phyloP scores from a whole-genome alignment of 2,113 vertebrate genomes.

The Channa argus region DNA sequence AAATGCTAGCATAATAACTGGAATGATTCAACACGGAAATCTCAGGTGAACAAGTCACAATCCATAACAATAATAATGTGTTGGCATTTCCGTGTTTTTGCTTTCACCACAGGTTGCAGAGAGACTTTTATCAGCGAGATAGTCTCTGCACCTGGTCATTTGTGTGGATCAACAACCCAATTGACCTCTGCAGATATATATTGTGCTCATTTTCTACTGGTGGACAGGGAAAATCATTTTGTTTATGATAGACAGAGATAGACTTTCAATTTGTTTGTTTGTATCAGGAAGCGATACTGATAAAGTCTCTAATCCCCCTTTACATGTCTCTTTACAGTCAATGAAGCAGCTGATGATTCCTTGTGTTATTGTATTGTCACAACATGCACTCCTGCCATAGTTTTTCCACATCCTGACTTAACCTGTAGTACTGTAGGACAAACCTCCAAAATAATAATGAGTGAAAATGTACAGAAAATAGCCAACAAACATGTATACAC shows the following conservation, averaged over 20 bases:
- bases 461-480: neutral
- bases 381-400: neutral
- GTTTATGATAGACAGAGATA: neutral
- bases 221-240: constrained; percentile 19
- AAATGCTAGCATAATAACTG: neutral
- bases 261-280: constrained; percentile 12
- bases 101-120: neutral
- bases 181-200: constrained; percentile 2
- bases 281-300: neutral
- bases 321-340: neutral
- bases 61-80: neutral
- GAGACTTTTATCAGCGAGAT: neutral
- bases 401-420: too few relatives aligned
- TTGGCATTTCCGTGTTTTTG: neutral
- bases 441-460: too few relatives aligned
- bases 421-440: too few relatives aligned
- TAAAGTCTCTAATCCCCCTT: neutral
- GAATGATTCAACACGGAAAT: constrained; percentile 2
- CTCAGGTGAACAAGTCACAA: neutral
- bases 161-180: constrained; percentile 24
- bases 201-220: constrained; percentile 13
- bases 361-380: neutral
- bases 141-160: constrained; percentile 21
- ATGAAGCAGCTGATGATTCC: neutral
- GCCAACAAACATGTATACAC: neutral